These are phyloP conservation scores for Laothoe populi DNA, from an alignment of 2,888 invertebrate genomes.

Conservation along the genomic window DNA sequence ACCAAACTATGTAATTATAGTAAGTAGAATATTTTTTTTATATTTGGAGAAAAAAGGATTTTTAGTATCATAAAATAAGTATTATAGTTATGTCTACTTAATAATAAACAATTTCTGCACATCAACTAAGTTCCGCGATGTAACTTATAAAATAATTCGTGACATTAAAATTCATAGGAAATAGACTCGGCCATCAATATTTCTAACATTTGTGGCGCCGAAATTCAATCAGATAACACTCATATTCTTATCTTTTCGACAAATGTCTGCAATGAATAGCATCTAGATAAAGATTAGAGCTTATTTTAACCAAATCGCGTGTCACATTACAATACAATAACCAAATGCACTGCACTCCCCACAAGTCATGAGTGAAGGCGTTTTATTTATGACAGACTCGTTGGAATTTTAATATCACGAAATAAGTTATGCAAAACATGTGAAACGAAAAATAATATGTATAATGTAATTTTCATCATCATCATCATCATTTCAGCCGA, in stretches of 20 bases:
- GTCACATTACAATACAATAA: conserved; percentile 42
- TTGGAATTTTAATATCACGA: background rate
- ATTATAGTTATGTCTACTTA: no score
- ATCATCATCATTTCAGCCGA: no score
- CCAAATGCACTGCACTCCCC: conserved; percentile 36
- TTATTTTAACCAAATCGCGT: conserved; percentile 36
- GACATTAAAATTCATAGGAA: conserved; percentile 9
- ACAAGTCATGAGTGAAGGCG: conserved; percentile 33
- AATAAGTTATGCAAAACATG: no score
- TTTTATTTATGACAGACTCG: conserved; percentile 1
- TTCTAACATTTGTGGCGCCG: conserved; percentile 19
- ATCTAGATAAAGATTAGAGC: conserved; percentile 27
- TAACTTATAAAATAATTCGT: background rate
- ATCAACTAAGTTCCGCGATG: no score
- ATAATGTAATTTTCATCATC: no score
- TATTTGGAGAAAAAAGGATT: no score
- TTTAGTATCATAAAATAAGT: no score
- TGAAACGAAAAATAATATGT: no score
- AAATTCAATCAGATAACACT: conserved; percentile 26
- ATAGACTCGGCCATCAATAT: background rate
- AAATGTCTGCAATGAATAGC: conserved; percentile 28
- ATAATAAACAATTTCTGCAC: no score
- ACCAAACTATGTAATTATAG: no score
- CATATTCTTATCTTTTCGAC: conserved; percentile 5
- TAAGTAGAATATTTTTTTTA: no score